phyloP scores from a whole-genome alignment of 2,888 invertebrate species.

The Drosophila atroscutellata region DNA sequence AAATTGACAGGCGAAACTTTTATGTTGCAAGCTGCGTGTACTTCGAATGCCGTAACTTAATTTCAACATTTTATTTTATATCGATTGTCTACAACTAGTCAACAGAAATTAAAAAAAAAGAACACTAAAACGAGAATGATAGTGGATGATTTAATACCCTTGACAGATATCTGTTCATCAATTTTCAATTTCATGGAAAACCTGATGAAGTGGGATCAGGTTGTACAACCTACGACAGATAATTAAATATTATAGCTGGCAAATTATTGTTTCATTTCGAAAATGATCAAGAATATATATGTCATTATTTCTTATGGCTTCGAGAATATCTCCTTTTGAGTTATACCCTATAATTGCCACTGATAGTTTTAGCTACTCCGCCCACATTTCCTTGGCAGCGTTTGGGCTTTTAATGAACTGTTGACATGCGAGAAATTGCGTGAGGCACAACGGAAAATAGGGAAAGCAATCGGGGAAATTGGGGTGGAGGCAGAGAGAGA shows the following conservation, averaged over 20 bases:
- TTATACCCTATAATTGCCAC: conserved; percentile 22
- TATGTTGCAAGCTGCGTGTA: conserved; percentile 49
- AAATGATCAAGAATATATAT: too few relatives aligned
- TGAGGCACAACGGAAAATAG: conserved; percentile 50
- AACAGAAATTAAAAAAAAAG: conserved; percentile 46
- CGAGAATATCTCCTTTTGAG: neutral
- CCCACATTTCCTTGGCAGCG: conserved; percentile 13
- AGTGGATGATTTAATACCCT: neutral
- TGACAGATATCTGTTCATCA: neutral
- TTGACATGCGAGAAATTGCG: conserved; percentile 74
- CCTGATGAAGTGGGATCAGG: neutral
- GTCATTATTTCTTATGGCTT: neutral
- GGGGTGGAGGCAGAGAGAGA: neutral
- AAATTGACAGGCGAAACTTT: conserved; percentile 51
- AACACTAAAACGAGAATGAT: neutral
- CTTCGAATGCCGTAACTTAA: conserved; percentile 54
- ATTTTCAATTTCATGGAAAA: neutral
- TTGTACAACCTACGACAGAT: neutral
- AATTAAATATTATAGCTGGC: neutral
- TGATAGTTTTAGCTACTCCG: conserved; percentile 42
- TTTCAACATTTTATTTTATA: conserved; percentile 69
- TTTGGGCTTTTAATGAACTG: conserved; percentile 66
- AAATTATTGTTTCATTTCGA: neutral
- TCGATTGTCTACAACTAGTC: conserved; percentile 65
- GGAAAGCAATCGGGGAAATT: conserved; percentile 16